phyloP scores from a whole-genome alignment of 2,888 invertebrate genomes.

The Hydraecia micacea region DNA sequence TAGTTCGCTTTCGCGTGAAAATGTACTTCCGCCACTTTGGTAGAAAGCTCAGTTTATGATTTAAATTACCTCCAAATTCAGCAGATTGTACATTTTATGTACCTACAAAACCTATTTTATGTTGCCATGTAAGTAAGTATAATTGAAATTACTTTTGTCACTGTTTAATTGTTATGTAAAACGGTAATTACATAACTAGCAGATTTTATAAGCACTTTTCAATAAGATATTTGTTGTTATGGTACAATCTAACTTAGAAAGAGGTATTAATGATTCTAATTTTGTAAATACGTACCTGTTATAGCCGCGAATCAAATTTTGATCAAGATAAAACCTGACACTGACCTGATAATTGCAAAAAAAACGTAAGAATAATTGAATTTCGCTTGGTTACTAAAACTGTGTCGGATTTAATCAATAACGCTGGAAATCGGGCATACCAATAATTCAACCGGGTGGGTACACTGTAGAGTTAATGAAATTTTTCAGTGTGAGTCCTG shows the following conservation, averaged over 20 bases:
- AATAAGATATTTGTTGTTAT: no score
- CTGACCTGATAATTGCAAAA: no score
- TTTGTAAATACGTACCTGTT: no score
- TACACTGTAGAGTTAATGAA: constrained; percentile 36
- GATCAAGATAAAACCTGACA: no score
- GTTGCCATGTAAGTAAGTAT: not conserved
- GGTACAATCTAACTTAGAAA: no score
- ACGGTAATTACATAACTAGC: not conserved
- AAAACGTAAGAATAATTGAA: no score
- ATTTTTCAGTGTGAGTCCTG: constrained; percentile 23
- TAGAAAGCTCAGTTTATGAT: constrained; percentile 2
- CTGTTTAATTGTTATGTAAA: not conserved
- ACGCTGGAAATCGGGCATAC: constrained; percentile 7
- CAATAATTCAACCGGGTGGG: constrained; percentile 4
- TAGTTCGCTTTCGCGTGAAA: constrained; percentile 7
- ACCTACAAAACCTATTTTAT: not conserved
- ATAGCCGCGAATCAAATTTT: no score
- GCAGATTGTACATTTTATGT: constrained; percentile 10
- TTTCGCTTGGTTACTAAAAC: not conserved
- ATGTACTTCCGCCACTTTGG: not conserved
- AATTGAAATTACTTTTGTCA: not conserved
- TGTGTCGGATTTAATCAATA: not conserved
- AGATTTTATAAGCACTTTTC: no score
- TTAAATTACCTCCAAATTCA: not conserved
- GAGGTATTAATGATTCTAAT: no score